Base-by-base conservation (phyloP, 2,888 invertebrate genomes). In the Oxyteleia sp. region DNA sequence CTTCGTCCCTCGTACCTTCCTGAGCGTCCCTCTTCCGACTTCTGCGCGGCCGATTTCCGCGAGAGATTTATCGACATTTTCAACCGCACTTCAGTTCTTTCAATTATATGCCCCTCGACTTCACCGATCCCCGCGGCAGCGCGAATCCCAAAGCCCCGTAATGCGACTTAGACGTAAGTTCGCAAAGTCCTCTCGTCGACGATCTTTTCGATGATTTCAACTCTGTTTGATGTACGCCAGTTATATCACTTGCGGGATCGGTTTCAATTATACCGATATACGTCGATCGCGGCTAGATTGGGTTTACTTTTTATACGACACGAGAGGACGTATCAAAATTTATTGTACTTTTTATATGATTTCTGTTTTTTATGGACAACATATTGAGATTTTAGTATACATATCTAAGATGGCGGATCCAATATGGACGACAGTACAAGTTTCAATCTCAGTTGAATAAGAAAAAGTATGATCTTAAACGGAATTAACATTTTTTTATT, bases 81-180 rank as follows among this genome's bases (percentile, higher is more conserved):
- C 84, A 86, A 88, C 87, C 87, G 83, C 83, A 85, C 87, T 86
- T 86, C 75, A 87, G 86, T 88, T 88, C 88, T 88, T 90, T 88
- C 90, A 87, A 89, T 90, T 88, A 89, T 86, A 76, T 55, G 55
- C 69, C 63, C 47, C 63, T 69, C 26, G 69, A 69, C n/a, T 45
- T 16, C 35, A 7, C 32, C 53, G 10, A 38, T 55, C 41, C 16
- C 32, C 63, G 32, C 26, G 45, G 35, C 53, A n/a, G 8, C 15
- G 29, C 15, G 23, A 63, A 74, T 74, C 41, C 51, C 23, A 47
- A 61, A 49, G 13, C 29, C 18, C 38, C 10, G 23, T 71, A 59
- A 59, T 71, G 20, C 53, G 63, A 64, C 63, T 55, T 47, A 53
- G 23, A 41, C 49, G 41, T 20, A 71, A 71, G 10, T 71, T 59